These are phyloP conservation scores for Luidia sarsii DNA, from an alignment of 53 echinoderm and acorn worm species.

Conservation along the genomic window DNA sequence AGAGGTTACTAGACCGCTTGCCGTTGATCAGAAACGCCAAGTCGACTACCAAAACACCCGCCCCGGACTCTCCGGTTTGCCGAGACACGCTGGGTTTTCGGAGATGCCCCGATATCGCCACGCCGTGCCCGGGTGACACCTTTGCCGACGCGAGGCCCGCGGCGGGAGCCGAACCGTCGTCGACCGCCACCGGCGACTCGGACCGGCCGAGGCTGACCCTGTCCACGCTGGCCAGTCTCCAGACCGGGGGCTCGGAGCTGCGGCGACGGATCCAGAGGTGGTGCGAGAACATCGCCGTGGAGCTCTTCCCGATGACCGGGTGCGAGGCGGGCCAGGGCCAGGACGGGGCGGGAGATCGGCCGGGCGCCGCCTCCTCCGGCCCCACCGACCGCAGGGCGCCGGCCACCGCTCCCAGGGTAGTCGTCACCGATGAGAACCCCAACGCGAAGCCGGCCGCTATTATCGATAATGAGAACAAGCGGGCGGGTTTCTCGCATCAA, in stretches of 20 bases:
- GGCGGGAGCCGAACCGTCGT: background rate
- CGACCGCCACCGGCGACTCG: background rate
- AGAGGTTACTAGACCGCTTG: background rate
- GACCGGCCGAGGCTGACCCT: background rate
- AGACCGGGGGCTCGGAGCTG: conserved; percentile 10
- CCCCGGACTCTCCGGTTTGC: background rate
- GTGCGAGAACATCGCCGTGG: conserved; percentile 23
- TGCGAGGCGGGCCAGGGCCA: background rate
- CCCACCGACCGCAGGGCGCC: background rate
- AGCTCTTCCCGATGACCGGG: conserved; percentile 12
- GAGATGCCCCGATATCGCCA: too few relatives aligned
- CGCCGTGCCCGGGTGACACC: background rate
- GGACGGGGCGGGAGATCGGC: background rate
- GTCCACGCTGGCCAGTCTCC: conserved; percentile 20
- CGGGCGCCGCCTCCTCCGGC: too few relatives aligned
- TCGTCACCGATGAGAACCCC: background rate
- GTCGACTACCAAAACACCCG: background rate
- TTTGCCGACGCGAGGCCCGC: background rate
- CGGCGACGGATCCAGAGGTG: conserved; percentile 2
- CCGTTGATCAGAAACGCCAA: background rate
- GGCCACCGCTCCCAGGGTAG: conserved; percentile 2
- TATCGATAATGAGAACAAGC: background rate
- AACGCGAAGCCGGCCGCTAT: background rate
- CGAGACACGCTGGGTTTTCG: too few relatives aligned
- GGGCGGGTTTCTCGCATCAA: background rate